Conservation (phyloP, 2,888 invertebrate genomes). For the Eupithecia abbreviata region DNA sequence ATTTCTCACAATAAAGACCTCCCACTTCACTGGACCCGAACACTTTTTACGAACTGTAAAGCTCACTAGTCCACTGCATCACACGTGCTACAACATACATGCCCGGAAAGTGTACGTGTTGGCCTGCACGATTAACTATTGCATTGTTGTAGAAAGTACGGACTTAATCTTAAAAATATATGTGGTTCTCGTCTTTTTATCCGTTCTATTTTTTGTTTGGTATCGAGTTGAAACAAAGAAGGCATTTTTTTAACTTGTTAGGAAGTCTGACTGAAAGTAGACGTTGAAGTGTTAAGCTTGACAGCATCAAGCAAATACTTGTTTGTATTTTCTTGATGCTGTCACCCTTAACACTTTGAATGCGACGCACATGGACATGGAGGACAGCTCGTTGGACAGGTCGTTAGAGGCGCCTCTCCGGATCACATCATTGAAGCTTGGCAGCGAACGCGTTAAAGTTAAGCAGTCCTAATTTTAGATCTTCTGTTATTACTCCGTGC, state of each 20-base stretch:
- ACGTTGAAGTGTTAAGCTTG: too few relatives aligned
- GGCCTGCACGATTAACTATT: background rate
- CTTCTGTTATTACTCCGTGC: background rate
- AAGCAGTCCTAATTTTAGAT: background rate
- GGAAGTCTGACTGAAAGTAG: background rate
- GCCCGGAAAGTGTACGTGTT: background rate
- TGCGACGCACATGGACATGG: background rate
- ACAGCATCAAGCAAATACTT: too few relatives aligned
- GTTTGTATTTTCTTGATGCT: background rate
- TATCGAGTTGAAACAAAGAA: background rate
- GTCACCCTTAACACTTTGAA: background rate
- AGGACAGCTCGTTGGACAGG: background rate
- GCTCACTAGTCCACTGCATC: background rate
- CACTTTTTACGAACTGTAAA: conserved; percentile 24
- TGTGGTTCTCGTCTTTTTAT: background rate
- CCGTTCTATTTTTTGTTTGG: background rate
- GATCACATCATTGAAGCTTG: background rate
- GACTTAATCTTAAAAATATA: background rate
- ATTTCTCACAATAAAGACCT: conserved; percentile 25
- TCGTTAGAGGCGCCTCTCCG: background rate
- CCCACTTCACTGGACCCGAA: conserved; percentile 20
- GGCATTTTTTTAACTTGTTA: background rate
- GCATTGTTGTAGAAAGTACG: background rate
- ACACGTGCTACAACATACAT: background rate
- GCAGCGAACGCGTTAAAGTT: background rate